Evolutionary conservation across 2,113 vertebrate species (phyloP), one percentile per base, ranked within the genome.

Genomic region (Laterallus jamaicensis): DNA sequence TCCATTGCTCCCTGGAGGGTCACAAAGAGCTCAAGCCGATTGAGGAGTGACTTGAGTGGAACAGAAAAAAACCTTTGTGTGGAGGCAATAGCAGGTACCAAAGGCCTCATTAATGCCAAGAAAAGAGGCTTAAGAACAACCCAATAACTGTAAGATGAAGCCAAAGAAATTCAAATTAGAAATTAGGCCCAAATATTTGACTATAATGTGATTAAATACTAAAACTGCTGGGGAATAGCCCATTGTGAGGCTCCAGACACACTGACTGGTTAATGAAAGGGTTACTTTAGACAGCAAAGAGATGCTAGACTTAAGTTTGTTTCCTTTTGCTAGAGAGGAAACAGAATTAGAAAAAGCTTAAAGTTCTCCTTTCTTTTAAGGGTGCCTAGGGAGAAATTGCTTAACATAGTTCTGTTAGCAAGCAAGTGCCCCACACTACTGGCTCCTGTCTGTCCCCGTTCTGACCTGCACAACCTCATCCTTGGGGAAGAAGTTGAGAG

Each of bases 41-140:
- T 11, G 84, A 89, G 74, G 55, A 91, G 87, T 66, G 86, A 68
- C 63, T 94, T 21, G 63, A 82, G 69, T 76, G 1, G 77, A 91
- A 49, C 32, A 86, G 93, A 96, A 91, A 69, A 93, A 95, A 92
- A 90, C 87, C 78, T 82, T 87, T 75, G 42, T 59, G 75, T 55
- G 55, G 44, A 95, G 75, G 92, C 40, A 94, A 91, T 8, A 66
- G 50, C 70, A 80, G 85, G 82, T 80, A 77, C 31, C 59, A 59
- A 92, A 87, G 54, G 75, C n/a, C 70, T 94, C 31, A 9, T 94
- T 95, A 92, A 85, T 70, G 44, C 35, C 32, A 76, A 24, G 25
- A 25, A 47, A 26, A 35, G 12, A 64, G 52, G 26, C 31, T 31
- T n/a, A n/a, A 86, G 32, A 73, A 49, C 25, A 70, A 25, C 8